Percentiles rank a stretch among this genome's conserved stretches.
phyloP scores from a whole-genome alignment of 92 coral and sea anemone genomes.

The Phymanthus crucifer region DNA sequence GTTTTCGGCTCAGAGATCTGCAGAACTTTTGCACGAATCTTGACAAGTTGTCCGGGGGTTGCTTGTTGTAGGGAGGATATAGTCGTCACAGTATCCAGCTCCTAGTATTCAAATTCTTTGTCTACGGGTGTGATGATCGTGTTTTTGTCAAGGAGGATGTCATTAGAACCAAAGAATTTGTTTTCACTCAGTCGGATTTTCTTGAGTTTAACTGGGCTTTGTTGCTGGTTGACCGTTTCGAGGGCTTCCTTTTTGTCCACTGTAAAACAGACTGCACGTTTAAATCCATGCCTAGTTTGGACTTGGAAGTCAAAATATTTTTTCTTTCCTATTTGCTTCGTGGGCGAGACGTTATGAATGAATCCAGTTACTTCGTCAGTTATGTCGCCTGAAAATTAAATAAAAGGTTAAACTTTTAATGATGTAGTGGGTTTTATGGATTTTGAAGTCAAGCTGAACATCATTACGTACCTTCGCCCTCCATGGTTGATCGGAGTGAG shows the following conservation, averaged over 20 bases:
- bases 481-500: background rate
- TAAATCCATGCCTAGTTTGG: constrained; percentile 2
- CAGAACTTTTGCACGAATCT: background rate
- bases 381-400: background rate
- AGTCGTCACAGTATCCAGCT: background rate
- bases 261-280: constrained; percentile 8
- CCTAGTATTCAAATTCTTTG: constrained; percentile 2
- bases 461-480: background rate
- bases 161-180: background rate
- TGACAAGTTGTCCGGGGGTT: constrained; percentile 4
- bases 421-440: background rate
- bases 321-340: background rate
- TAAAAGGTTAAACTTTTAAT: background rate
- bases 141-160: constrained; percentile 5
- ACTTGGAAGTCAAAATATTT: constrained; percentile 6
- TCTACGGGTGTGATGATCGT: constrained; percentile 1
- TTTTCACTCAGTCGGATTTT: background rate
- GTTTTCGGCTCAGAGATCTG: constrained; percentile 6
- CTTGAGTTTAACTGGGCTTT: constrained; percentile 5
- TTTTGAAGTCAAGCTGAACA: background rate
- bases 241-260: constrained; percentile 6
- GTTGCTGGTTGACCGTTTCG: constrained; percentile 3
- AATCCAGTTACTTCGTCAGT: constrained; percentile 3
- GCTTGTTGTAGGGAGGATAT: background rate
- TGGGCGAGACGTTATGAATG: constrained; percentile 8